Base-by-base conservation (phyloP, 2,888 invertebrate genomes). In the Thecocarcelia acutangulata region DNA sequence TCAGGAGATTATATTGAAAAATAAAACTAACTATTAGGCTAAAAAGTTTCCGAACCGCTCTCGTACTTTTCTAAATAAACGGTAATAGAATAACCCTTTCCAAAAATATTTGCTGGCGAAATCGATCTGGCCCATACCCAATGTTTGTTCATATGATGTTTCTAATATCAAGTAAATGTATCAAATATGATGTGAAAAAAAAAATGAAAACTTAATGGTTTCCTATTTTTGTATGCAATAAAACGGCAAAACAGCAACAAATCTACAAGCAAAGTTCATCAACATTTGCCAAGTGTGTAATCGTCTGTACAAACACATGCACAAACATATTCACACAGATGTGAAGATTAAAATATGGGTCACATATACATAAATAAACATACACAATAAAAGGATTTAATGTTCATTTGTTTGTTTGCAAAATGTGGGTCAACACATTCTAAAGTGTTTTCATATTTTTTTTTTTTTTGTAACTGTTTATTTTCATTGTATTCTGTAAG, bases 351-450 rank as follows among this genome's bases (percentile, higher is more conserved):
- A 54, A 56, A 72, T 61, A 56, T 66, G 59, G 63, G 68, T 80
- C 80, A 73, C 52, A 66, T 52, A 52, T 48, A 64, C 54, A 78
- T 56, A 50, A n/a, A 52, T 48, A 63, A 70, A 21, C 15, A 33
- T 12, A 64, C 21, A 72, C 37, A 73, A 46, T 69, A 46, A 69
- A 69, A 73, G 46, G 69, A 64, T 78, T 82, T 78, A 82, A 82
- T 82, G 82, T 78, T 82, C 78, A 78, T 82, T 82, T 82, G 73
- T 82, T 82, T 82, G 82, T 70, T 78, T 66, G 70, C 73, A 78
- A 48, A 77, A 82, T 82, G 78, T 82, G 70, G 82, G 82, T 82
- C 82, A 82, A 82, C 54, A 82, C 33, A 82, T 78, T 70, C 74
- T 78, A 75, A 75, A 82, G 82, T 75, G 74, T 52, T 82, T 37